Evolutionary conservation across 2,797 vertebrate genomes (phyloP), one percentile per base, ranked within the genome.

Genomic region (Percopsis omiscomaycus): DNA sequence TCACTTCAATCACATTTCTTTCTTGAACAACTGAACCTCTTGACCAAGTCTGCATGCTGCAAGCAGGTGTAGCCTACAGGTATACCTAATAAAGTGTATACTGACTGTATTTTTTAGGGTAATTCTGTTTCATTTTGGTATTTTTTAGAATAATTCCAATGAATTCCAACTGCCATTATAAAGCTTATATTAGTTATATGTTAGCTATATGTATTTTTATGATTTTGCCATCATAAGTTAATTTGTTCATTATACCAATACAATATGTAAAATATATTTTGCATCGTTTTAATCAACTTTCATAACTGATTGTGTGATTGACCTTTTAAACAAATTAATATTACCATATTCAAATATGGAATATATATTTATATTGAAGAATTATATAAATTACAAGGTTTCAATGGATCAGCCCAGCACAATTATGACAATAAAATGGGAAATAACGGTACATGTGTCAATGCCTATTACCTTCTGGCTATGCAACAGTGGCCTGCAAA

Each of bases 201-300:
- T 75, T 45, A 78, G 66, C 47, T 70, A 37, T 66, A 80, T 81
- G 59, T 70, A 75, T 16, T 61, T 80, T 74, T 83, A 44, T 64
- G 53, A 74, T 77, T 56, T 75, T 78, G 22, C 67, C 70, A 67
- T 68, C 66, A 54, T 75, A 75, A 28, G n/a, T 60, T 74, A 60
- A 75, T 77, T 71, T 66, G 29, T 75, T 63, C 61, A 68, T 64
- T 72, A 77, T 80, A 63, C n/a, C 52, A 82, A 80, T 75, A 69
- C 58, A 74, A 29, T 80, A 61, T 79, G 56, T 77, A 37, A 80
- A 81, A 75, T 82, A 78, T 68, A 66, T 61, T 83, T 77, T 83
- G 14, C 62, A 84, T 89, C 80, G 63, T 69, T 62, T 64, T 78
- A 83, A 84, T 85, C 69, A 74, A 58, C 75, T 73, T 54, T 66